These are phyloP conservation scores for Brenthis hecate DNA, from an alignment of 2,888 invertebrate species.

Conservation along the genomic window DNA sequence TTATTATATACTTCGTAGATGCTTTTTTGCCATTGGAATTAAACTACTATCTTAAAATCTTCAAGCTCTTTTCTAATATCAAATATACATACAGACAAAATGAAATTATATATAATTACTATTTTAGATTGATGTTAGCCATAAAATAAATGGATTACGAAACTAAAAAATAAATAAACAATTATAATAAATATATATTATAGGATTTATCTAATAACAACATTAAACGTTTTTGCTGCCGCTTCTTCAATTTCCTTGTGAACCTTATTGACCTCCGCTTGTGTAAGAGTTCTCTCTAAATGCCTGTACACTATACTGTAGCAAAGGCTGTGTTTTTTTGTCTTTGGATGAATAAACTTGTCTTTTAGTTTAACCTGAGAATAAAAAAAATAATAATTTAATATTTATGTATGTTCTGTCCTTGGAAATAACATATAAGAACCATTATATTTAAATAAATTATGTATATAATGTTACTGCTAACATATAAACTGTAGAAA, in stretches of 20 bases:
- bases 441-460: no score
- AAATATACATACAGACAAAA: no score
- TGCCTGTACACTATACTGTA: slow-evolving; percentile 97
- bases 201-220: slow-evolving; percentile 63
- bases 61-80: no score
- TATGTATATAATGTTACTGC: no score
- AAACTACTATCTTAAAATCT: no score
- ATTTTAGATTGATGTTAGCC: no score
- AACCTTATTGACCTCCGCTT: slow-evolving; percentile 92
- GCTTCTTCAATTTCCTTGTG: slow-evolving; percentile 88
- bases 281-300: slow-evolving; percentile 93
- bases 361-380: slow-evolving; percentile 90
- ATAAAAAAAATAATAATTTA: neutral
- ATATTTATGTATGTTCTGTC: no score
- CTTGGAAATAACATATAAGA: no score
- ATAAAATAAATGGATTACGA: neutral
- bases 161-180: slow-evolving; percentile 3
- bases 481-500: neutral
- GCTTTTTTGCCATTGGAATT: no score
- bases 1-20: no score
- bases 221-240: slow-evolving; percentile 63
- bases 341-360: slow-evolving; percentile 93
- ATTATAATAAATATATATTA: slow-evolving; percentile 14
- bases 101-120: no score
- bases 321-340: slow-evolving; percentile 91